Conservation (phyloP, 2,888 invertebrate genomes). For the Orgyia antiqua region DNA sequence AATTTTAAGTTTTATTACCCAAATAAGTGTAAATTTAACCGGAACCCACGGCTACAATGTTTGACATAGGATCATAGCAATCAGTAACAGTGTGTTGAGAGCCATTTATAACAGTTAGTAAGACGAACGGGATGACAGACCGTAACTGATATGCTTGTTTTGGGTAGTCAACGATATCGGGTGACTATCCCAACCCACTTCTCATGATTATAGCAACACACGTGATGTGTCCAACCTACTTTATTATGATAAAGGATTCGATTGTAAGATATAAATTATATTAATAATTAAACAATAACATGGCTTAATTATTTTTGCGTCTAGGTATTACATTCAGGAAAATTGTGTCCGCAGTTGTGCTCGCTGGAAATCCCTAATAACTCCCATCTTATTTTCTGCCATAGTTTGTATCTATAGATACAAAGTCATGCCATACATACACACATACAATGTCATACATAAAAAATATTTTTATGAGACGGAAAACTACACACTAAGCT, state of each 20-base stretch:
- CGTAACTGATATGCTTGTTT: slow-evolving; percentile 28
- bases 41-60: not conserved
- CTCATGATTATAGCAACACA: slow-evolving; percentile 1
- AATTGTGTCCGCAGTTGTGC: not conserved
- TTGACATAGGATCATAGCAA: slow-evolving; percentile 4
- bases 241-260: slow-evolving; percentile 3
- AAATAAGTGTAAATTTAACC: too few relatives aligned
- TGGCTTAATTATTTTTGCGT: too few relatives aligned
- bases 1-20: too few relatives aligned
- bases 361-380: not conserved
- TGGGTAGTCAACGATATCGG: slow-evolving; percentile 23
- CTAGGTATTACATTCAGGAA: too few relatives aligned
- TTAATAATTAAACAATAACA: too few relatives aligned
- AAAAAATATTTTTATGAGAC: too few relatives aligned
- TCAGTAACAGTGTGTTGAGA: slow-evolving; percentile 5
- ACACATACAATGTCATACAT: too few relatives aligned
- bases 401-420: too few relatives aligned
- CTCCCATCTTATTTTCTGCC: not conserved
- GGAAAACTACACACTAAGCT: too few relatives aligned
- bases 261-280: too few relatives aligned
- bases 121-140: slow-evolving; percentile 15
- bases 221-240: slow-evolving; percentile 4
- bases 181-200: slow-evolving; percentile 11
- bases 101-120: slow-evolving; percentile 19
- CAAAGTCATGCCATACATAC: too few relatives aligned